A percentile compares a stretch with the other conserved stretches of the same genome.
Conservation (phyloP, 2,888 invertebrate genomes). For the Timema cristinae region DNA sequence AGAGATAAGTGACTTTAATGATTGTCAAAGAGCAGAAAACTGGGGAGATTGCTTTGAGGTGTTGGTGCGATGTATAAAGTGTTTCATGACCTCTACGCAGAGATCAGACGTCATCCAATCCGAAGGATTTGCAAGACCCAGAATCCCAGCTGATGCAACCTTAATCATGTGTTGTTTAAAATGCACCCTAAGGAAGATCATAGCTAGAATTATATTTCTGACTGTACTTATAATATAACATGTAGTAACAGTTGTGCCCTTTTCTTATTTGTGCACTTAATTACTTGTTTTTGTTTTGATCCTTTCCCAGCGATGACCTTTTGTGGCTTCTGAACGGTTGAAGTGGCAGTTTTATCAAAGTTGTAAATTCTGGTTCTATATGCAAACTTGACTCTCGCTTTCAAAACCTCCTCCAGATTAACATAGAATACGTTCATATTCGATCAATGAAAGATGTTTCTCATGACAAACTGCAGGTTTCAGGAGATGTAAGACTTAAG, state of each 20-base stretch:
- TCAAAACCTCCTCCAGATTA: slow-evolving; percentile 35
- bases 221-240: slow-evolving; percentile 38
- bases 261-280: slow-evolving; percentile 40
- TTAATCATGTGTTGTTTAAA: slow-evolving; percentile 39
- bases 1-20: slow-evolving; percentile 39
- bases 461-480: slow-evolving; percentile 17
- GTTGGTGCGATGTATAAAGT: slow-evolving; percentile 39
- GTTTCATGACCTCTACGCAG: slow-evolving; percentile 40
- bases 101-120: slow-evolving; percentile 42
- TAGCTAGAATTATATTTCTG: slow-evolving; percentile 38
- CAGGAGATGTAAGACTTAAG: slow-evolving; percentile 10
- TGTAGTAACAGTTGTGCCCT: slow-evolving; percentile 40
- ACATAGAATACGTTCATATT: slow-evolving; percentile 34
- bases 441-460: slow-evolving; percentile 31
- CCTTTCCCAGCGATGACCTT: slow-evolving; percentile 30
- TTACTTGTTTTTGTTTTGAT: slow-evolving; percentile 37
- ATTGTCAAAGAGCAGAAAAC: slow-evolving; percentile 39
- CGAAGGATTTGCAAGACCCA: slow-evolving; percentile 39
- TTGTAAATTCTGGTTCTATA: slow-evolving; percentile 33
- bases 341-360: slow-evolving; percentile 34
- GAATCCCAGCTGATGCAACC: slow-evolving; percentile 40
- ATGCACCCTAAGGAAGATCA: slow-evolving; percentile 41
- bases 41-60: slow-evolving; percentile 37
- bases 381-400: slow-evolving; percentile 29
- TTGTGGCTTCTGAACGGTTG: slow-evolving; percentile 33